Evolutionary conservation across 2,888 invertebrate species (phyloP).

Genomic region (Tenthredo scrophulariae): DNA sequence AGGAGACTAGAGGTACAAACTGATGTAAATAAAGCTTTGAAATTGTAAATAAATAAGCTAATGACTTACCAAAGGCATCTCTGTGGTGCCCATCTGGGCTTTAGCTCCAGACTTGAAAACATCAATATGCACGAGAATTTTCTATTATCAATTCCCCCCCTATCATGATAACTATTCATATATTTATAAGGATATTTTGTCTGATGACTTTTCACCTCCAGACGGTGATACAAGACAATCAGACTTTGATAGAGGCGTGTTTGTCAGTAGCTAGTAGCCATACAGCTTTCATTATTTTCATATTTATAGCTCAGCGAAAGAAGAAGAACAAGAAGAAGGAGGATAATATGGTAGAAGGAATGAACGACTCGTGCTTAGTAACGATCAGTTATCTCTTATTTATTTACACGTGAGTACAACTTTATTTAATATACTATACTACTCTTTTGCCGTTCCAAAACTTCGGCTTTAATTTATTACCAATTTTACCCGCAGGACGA

Average conservation of each 20-base stretch:
- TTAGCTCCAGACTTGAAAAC: neutral
- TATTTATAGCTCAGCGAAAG: neutral
- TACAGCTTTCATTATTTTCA: neutral
- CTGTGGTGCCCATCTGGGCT: neutral
- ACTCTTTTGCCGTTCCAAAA: slow-evolving; percentile 51
- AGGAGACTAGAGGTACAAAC: neutral
- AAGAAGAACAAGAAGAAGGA: neutral
- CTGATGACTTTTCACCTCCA: slow-evolving; percentile 71
- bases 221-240: slow-evolving; percentile 59
- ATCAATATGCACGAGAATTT: neutral
- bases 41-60: slow-evolving; percentile 27
- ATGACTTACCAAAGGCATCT: slow-evolving; percentile 45
- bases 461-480: slow-evolving; percentile 74
- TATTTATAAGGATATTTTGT: slow-evolving; percentile 47
- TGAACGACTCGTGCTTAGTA: neutral
- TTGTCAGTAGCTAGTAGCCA: slow-evolving; percentile 14
- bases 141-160: slow-evolving; percentile 8
- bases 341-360: neutral
- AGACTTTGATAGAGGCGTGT: slow-evolving; percentile 30
- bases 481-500: slow-evolving; percentile 79
- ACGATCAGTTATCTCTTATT: neutral
- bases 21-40: neutral
- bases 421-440: neutral
- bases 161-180: neutral
- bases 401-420: slow-evolving; percentile 48